These are phyloP conservation scores for Martes flavigula DNA, from an alignment of 2,797 vertebrate genomes.

Conservation along the genomic window DNA sequence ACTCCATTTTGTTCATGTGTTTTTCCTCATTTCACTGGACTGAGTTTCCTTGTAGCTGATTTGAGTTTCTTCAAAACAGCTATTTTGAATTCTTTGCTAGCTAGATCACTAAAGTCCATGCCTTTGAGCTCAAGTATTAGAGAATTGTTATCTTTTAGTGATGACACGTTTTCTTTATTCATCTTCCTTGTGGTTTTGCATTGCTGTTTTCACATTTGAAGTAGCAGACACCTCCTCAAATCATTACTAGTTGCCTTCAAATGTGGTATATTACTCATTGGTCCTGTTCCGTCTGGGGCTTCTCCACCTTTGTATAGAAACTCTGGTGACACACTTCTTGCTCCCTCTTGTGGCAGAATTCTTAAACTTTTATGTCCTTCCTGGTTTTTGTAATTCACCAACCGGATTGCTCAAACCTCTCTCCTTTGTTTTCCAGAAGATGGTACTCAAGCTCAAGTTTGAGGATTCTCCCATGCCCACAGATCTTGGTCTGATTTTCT, in stretches of 20 bases:
- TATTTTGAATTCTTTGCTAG: neutral
- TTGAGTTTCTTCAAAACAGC: neutral
- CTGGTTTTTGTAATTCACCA: neutral
- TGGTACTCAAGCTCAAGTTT: neutral
- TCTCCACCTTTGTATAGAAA: neutral
- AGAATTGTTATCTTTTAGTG: neutral
- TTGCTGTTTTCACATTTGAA: neutral
- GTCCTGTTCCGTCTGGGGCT: neutral
- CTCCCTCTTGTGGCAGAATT: neutral
- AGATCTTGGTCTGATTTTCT: neutral
- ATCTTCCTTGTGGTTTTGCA: neutral
- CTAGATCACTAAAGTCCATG: neutral
- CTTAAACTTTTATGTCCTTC: neutral
- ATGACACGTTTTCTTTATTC: neutral
- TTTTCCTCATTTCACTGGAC: neutral
- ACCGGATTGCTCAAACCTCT: neutral
- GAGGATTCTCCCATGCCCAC: neutral
- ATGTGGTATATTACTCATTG: neutral
- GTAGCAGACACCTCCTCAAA: neutral
- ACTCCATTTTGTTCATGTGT: neutral
- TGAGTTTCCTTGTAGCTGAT: neutral
- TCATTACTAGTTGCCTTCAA: neutral
- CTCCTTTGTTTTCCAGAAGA: neutral
- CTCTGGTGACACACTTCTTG: neutral
- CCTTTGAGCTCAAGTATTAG: neutral